Base-by-base conservation (phyloP, 2,797 vertebrate species). In the Helostoma temminkii region DNA sequence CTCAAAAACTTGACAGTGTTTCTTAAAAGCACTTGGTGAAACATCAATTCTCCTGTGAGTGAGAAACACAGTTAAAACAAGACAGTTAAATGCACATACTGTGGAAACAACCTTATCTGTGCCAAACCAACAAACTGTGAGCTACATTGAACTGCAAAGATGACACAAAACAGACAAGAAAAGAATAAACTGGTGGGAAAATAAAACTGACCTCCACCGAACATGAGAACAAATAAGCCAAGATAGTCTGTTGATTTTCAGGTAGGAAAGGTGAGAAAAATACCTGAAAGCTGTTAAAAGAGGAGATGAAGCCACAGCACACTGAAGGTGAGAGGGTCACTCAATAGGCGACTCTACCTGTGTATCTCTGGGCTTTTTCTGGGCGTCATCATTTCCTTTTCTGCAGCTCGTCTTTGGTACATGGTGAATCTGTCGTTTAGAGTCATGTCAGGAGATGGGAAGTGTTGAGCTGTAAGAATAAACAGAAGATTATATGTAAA, bases 1-100 rank as follows among this genome's bases (percentile, higher is more conserved):
- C 88, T 98, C 98, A 92, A 97, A 98, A 92, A 96, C 93, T 89
- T 97, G 96, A 91, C 96, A 94, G 94, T 98, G 96, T 93, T 97
- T 99, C 95, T 96, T 98, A 96, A 99, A 98, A 94, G 96, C 96
- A 96, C 98, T 98, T 89, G 97, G 98, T 92, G 97, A 99, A 95
- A 99, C 97, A 95, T 99, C 98, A 94, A 99, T 98, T 95, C 96
- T 96, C 96, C 98, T 99, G 89, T 8, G 78, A 82, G 69, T 83
- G 26, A 85, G 47, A 80, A 74, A 74, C 63, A 74, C 50, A 63
- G 15, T 84, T 74, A 53, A 43, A 25, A 43, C 30, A 37, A 28
- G n/a, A 53, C 6, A 22, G 48, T 66, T 50, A 36, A 57, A 74
- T 28, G 11, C 11, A 48, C 26, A 52, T 25, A 45, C 10, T 15